Evolutionary conservation across 1,140 invertebrate species (phyloP).

Genomic region (Calliopsis andreniformis): DNA sequence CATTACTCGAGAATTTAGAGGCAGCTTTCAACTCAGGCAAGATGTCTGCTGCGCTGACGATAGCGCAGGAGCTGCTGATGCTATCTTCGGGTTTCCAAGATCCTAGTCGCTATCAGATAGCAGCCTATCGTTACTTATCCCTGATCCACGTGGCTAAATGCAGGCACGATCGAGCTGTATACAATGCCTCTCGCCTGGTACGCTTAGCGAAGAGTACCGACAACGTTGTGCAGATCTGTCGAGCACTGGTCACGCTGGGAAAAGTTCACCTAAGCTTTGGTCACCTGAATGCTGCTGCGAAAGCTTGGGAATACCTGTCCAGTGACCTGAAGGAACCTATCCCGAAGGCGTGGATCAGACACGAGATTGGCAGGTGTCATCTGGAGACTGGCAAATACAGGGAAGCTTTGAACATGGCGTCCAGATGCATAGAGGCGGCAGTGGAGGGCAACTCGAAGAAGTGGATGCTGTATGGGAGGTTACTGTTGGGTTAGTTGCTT

Average conservation of each 20-base stretch:
- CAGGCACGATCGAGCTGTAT: constrained; percentile 70
- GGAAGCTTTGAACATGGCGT: constrained; percentile 54
- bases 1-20: constrained; percentile 54
- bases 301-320: constrained; percentile 65
- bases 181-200: constrained; percentile 60
- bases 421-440: constrained; percentile 56
- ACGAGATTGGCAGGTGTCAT: constrained; percentile 66
- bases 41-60: constrained; percentile 38
- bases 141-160: constrained; percentile 57
- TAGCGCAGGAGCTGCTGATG: constrained; percentile 60
- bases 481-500: constrained; percentile 57
- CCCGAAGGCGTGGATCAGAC: constrained; percentile 66
- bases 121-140: constrained; percentile 62
- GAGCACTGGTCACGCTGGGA: constrained; percentile 64
- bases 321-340: constrained; percentile 58
- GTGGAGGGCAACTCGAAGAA: constrained; percentile 58
- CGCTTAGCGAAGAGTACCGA: constrained; percentile 51
- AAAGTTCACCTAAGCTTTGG: constrained; percentile 72
- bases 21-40: constrained; percentile 55
- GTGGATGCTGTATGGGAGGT: constrained; percentile 68
- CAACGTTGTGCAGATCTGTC: constrained; percentile 51
- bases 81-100: constrained; percentile 36
- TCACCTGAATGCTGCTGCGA: constrained; percentile 64
- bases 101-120: constrained; percentile 51
- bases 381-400: constrained; percentile 62